These are phyloP conservation scores for Sphecodes monilicornis DNA, from an alignment of 2,888 invertebrate genomes.

Conservation along the genomic window DNA sequence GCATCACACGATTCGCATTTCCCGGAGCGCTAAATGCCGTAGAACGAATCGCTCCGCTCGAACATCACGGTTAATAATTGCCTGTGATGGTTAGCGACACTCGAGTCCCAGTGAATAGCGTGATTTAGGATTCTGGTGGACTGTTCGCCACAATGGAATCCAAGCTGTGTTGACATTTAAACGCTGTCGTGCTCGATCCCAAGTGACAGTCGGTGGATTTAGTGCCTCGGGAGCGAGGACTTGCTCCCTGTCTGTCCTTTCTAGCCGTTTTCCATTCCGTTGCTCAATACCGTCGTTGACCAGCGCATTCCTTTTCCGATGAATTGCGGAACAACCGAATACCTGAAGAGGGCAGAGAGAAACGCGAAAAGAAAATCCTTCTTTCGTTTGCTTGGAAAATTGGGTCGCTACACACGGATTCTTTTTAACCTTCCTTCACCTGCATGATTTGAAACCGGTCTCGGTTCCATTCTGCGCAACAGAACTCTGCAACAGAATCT, in stretches of 20 bases:
- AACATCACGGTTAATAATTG: constrained; percentile 22
- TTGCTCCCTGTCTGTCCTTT: constrained; percentile 1
- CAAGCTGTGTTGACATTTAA: constrained; percentile 41
- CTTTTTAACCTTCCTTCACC: not conserved
- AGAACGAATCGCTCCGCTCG: not conserved
- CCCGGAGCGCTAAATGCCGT: not conserved
- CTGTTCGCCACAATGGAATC: constrained; percentile 19
- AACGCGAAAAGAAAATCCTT: not conserved
- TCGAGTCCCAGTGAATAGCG: not conserved
- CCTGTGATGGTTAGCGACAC: not conserved
- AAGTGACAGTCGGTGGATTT: constrained; percentile 30
- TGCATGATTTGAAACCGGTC: not conserved
- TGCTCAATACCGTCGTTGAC: constrained; percentile 3
- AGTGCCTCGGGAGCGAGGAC: not conserved
- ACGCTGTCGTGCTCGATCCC: not conserved
- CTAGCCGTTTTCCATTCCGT: not conserved
- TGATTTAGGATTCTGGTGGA: constrained; percentile 15
- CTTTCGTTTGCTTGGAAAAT: not conserved
- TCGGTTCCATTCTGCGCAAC: not conserved
- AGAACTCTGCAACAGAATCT: no score
- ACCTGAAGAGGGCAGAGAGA: not conserved
- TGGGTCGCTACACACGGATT: not conserved
- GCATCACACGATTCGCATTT: not conserved
- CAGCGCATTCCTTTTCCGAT: not conserved
- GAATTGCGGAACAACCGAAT: not conserved